Evolutionary conservation across 2,888 invertebrate genomes (phyloP), one percentile per base, ranked within the genome.

Genomic region (Entomobrya multifasciata): DNA sequence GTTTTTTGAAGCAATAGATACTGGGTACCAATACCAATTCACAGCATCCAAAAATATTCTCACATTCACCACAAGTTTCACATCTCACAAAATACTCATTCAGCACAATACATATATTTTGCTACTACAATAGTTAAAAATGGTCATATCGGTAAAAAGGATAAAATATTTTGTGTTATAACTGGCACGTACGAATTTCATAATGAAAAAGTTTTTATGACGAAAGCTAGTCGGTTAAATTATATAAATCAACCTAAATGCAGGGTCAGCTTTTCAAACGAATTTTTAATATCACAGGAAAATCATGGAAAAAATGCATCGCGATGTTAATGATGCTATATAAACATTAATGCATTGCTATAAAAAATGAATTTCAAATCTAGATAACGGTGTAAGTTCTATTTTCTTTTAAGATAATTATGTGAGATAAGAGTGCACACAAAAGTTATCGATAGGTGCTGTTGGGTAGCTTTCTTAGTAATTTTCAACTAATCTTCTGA

Each of bases 401-500:
- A n/a, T n/a, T n/a, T 65, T 3, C 17, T 10, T n/a, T 22, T 36
- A 65, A 65, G 30, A 36, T n/a, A 65, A 65, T 65, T 11, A 62
- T 62, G 70, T 70, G 67, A 67, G 72, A 72, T 49, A 72, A 13
- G 47, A 20, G 67, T 72, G 72, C 52, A 72, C 52, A 49, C 0
- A 11, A n/a, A n/a, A n/a, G 25, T 72, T 27, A 72, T 49, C 49
- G 27, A 27, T 72, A 52, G 15, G 72, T 52, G 49, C 52, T 49
- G 52, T 27, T 27, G 25, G 36, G 27, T 17, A 65, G n/a, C 30
- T 74, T 74, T 79, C 65, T 30, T 17, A 65, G 60, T 55, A 80
- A 74, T 22, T 80, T 88, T 89, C 85, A 89, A 79, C 89, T 89
- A 36, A 90, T 91, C 79, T 89, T 91, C 55, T 87, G 82, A 8